These are phyloP conservation scores for Drosophila vallismaia DNA, from an alignment of 2,888 invertebrate species.

Conservation along the genomic window DNA sequence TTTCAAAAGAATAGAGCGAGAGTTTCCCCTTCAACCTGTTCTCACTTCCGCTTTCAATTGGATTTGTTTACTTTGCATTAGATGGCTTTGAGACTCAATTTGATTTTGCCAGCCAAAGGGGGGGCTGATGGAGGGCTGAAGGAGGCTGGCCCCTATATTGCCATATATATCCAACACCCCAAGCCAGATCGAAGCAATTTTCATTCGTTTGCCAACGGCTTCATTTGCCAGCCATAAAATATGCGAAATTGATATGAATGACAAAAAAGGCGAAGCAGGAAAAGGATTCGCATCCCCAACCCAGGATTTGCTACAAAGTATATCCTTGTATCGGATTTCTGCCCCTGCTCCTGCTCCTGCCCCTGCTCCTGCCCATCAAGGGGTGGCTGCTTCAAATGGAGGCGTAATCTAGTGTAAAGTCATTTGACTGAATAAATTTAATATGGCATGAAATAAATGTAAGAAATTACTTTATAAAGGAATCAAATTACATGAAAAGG, in stretches of 20 bases:
- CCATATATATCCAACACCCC: neutral
- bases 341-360: too few relatives aligned
- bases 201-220: slow-evolving; percentile 29
- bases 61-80: slow-evolving; percentile 27
- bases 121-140: neutral
- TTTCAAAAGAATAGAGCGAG: too few relatives aligned
- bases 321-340: slow-evolving; percentile 14
- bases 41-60: slow-evolving; percentile 20
- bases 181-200: slow-evolving; percentile 8
- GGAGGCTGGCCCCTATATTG: slow-evolving; percentile 1
- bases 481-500: neutral
- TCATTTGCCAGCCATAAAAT: slow-evolving; percentile 45
- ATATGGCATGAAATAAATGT: slow-evolving; percentile 36
- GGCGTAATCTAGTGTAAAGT: slow-evolving; percentile 67
- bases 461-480: neutral
- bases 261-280: slow-evolving; percentile 9
- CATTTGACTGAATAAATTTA: slow-evolving; percentile 51
- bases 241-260: slow-evolving; percentile 55
- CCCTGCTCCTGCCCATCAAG: too few relatives aligned
- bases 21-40: slow-evolving; percentile 4
- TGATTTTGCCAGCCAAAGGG: slow-evolving; percentile 13
- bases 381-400: neutral
- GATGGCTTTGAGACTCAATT: slow-evolving; percentile 26
- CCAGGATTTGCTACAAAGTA: slow-evolving; percentile 1
- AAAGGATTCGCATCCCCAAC: slow-evolving; percentile 18